phyloP scores from a whole-genome alignment of 2,113 vertebrate species.

The Callaeas wilsoni region DNA sequence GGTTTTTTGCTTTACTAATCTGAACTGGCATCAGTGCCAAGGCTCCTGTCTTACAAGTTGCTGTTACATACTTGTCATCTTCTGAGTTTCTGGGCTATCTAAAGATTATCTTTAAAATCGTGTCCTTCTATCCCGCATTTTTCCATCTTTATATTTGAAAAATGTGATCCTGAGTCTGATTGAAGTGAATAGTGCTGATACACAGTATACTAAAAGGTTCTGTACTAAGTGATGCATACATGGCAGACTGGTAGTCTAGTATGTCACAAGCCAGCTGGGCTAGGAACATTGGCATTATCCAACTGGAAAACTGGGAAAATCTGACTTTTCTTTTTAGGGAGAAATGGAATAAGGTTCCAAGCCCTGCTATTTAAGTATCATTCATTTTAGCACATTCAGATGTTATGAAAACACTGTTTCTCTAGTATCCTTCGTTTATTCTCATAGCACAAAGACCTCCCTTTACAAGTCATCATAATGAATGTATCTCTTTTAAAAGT shows the following conservation, averaged over 20 bases:
- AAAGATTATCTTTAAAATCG: not conserved
- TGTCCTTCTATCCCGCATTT: not conserved
- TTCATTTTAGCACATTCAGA: not conserved
- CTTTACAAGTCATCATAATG: not conserved
- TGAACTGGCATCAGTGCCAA: not conserved
- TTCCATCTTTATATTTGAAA: not conserved
- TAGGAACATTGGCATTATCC: not conserved
- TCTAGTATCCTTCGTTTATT: not conserved
- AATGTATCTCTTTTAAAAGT: not conserved
- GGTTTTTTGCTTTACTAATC: not conserved
- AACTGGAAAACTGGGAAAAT: not conserved
- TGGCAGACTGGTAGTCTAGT: not conserved
- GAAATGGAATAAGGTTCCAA: not conserved
- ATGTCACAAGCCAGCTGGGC: not conserved
- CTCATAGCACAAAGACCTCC: not conserved
- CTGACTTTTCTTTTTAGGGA: not conserved
- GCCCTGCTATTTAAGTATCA: not conserved
- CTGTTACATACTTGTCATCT: not conserved
- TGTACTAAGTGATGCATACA: not conserved
- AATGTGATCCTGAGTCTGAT: not conserved
- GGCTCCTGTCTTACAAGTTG: not conserved
- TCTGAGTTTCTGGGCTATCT: not conserved
- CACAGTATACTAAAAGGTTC: not conserved
- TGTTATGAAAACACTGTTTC: not conserved
- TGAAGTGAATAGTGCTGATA: not conserved